Base-by-base conservation (phyloP, 1,140 invertebrate species). In the Alviniconcha marisindica region DNA sequence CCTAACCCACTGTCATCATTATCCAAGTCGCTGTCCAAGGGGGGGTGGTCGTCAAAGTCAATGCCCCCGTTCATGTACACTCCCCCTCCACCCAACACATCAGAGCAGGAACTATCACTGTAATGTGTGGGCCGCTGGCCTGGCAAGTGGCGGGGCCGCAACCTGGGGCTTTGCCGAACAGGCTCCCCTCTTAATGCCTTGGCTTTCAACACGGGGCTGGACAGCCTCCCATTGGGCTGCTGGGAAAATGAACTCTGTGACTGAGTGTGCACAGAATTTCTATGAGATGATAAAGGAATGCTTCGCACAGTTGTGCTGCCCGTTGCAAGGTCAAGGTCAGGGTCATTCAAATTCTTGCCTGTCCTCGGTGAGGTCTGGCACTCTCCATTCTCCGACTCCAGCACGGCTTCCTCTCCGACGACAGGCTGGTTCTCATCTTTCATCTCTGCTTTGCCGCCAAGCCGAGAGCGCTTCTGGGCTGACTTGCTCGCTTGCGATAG, bases 1-100 rank as follows among this genome's bases (percentile, higher is more conserved):
- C 79, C 84, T 31, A 83, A 60, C 44, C 48, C 79, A 38, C 80
- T 83, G 36, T 80, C 69, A 38, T 81, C 81, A 36, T 81, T 73
- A 60, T 73, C 77, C 40, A 81, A 36, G 1, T 77, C 48, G 74
- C 31, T 36, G 28, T 56, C 66, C 36, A 74, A 21, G 14, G 69
- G 33, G 36, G 33, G 36, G 33, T 33, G 63, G 31, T 71, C 69
- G 33, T 36, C 69, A 38, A 40, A 71, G 33, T 71, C 69, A 21
- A 24, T 36, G 24, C 33, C 69, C 69, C 36, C 69, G 18, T 40
- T 71, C 2, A 71, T 18, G n/a, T 48, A 48, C 44, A 48, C 44
- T 10, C 7, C 44, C 44, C 44, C 44, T 48, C 44, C 44, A 48
- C 5, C 44, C 5, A 18, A 18, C 5, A 48, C 44, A 48, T 48